Conservation (phyloP, 2,888 invertebrate species). For the Actias luna region DNA sequence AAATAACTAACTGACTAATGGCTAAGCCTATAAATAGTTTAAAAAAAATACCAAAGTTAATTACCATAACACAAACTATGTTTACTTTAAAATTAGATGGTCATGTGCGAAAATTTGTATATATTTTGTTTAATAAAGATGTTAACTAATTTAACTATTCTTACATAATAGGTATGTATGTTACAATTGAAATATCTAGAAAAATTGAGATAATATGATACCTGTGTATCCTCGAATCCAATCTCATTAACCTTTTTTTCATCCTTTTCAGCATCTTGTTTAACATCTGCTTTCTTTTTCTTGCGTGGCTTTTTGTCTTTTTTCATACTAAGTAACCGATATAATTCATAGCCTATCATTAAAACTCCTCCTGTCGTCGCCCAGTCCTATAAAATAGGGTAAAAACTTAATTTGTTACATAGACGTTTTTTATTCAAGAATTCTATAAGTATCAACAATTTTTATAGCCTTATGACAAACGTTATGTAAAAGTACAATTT, state of each 20-base stretch:
- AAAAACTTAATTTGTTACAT: background rate
- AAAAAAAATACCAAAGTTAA: too few species aligned
- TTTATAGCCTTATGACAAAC: too few species aligned
- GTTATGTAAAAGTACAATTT: too few species aligned
- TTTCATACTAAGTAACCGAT: slow-evolving; percentile 92
- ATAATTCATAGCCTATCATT: slow-evolving; percentile 98
- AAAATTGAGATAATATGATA: slow-evolving; percentile 28
- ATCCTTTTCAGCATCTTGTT: slow-evolving; percentile 59
- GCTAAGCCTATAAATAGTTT: too few species aligned
- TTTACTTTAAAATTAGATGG: too few species aligned
- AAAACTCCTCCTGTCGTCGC: slow-evolving; percentile 93
- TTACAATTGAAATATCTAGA: background rate
- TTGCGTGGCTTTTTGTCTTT: slow-evolving; percentile 82
- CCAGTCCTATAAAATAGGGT: slow-evolving; percentile 85
- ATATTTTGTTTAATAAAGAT: background rate
- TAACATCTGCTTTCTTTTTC: slow-evolving; percentile 71
- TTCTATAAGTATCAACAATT: too few species aligned
- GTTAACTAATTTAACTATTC: background rate
- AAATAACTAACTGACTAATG: too few species aligned
- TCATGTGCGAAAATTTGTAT: too few species aligned
- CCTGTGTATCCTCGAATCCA: slow-evolving; percentile 70
- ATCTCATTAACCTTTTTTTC: slow-evolving; percentile 55
- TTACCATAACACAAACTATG: too few species aligned
- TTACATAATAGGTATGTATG: background rate
- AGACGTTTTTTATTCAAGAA: too few species aligned